Conservation (phyloP, 1,140 invertebrate genomes). For the Hydropsyche tenuis region DNA sequence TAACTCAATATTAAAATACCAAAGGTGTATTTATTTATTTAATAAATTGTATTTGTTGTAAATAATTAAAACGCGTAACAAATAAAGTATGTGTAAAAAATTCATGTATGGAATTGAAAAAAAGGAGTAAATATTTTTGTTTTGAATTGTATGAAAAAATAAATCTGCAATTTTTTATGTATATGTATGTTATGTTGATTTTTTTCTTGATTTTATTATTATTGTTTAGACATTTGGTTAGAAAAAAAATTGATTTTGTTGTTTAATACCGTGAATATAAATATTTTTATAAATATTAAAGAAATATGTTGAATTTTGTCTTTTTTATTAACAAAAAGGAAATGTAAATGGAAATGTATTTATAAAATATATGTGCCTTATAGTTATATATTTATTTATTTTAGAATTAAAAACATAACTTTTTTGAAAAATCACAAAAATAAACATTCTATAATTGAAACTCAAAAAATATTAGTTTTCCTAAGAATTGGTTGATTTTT, state of each 20-base stretch:
- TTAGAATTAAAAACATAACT: no score
- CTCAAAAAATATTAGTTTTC: no score
- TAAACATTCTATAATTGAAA: no score
- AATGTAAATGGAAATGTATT: constrained; percentile 26
- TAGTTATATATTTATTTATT: constrained; percentile 20
- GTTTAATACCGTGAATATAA: no score
- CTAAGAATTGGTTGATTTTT: no score
- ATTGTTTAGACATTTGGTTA: no score
- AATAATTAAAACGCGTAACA: not conserved
- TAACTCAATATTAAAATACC: not conserved
- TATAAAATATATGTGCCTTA: constrained; percentile 34
- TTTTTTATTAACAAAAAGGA: not conserved
- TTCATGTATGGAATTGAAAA: not conserved
- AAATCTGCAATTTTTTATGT: not conserved
- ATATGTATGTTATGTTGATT: not conserved
- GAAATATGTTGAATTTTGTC: not conserved
- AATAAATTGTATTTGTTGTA: not conserved
- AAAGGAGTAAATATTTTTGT: not conserved
- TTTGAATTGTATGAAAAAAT: not conserved
- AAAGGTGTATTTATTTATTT: no score
- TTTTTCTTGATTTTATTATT: no score
- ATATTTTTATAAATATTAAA: constrained; percentile 3
- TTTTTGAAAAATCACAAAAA: no score
- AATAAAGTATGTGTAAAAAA: not conserved
- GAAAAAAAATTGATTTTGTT: no score